phyloP scores from a whole-genome alignment of 1,140 invertebrate genomes.

The Tribolium castaneum region DNA sequence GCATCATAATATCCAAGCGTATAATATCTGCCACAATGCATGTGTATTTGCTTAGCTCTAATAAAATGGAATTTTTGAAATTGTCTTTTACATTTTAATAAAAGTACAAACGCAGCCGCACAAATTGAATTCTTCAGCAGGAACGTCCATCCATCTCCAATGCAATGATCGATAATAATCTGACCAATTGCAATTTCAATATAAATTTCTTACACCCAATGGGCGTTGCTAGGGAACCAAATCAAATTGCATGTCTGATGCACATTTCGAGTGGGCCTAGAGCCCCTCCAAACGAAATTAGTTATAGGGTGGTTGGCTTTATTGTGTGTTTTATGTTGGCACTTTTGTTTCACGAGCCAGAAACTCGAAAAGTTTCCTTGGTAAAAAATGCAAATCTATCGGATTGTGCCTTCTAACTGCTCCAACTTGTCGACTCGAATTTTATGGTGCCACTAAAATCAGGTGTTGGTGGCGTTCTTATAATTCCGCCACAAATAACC shows the following conservation, averaged over 20 bases:
- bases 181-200: slow-evolving; percentile 35
- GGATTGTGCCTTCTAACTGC: slow-evolving; percentile 1
- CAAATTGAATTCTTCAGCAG: slow-evolving; percentile 19
- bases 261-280: slow-evolving; percentile 9
- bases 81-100: slow-evolving; percentile 34
- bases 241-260: slow-evolving; percentile 32
- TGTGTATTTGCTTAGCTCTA: slow-evolving; percentile 26
- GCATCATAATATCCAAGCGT: slow-evolving; percentile 20
- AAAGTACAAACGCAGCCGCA: neutral
- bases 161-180: neutral
- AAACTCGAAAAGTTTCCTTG: neutral
- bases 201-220: slow-evolving; percentile 35
- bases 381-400: slow-evolving; percentile 22
- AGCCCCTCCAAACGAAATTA: slow-evolving; percentile 20
- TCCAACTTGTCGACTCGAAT: neutral
- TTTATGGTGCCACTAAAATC: neutral
- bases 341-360: slow-evolving; percentile 4
- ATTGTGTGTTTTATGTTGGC: slow-evolving; percentile 34
- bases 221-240: slow-evolving; percentile 27
- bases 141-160: neutral
- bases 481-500: neutral
- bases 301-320: slow-evolving; percentile 26
- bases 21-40: slow-evolving; percentile 32
- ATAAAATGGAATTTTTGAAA: slow-evolving; percentile 32
- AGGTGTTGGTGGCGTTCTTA: neutral